These are phyloP conservation scores for Hypothenemus hampei DNA, from an alignment of 1,140 invertebrate species.

Conservation along the genomic window DNA sequence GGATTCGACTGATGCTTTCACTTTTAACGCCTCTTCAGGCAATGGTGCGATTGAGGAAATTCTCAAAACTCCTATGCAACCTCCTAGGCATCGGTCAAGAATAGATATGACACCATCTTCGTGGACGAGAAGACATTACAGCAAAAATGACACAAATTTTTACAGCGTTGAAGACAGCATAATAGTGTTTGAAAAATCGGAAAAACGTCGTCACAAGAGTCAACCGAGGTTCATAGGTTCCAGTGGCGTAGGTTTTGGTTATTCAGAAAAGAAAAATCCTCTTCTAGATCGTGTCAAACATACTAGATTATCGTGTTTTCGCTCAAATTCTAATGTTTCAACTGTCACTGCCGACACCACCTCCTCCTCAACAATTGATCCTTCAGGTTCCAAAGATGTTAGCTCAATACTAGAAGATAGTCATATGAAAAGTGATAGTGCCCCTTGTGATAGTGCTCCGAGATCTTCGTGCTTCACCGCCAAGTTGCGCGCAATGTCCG, in stretches of 20 bases:
- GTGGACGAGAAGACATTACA: conserved; percentile 60
- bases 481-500: conserved; percentile 66
- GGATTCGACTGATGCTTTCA: conserved; percentile 20
- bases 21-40: background rate
- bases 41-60: conserved; percentile 26
- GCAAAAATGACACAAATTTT: conserved; percentile 61
- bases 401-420: conserved; percentile 8
- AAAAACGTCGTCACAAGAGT: conserved; percentile 47
- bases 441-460: conserved; percentile 42
- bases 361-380: conserved; percentile 4
- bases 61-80: conserved; percentile 33
- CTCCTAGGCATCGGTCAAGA: conserved; percentile 46
- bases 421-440: conserved; percentile 13
- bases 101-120: conserved; percentile 64
- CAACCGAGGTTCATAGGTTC: conserved; percentile 40
- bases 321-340: conserved; percentile 43
- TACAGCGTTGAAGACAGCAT: conserved; percentile 60
- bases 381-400: conserved; percentile 13
- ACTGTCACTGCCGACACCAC: conserved; percentile 17
- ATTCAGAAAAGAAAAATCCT: conserved; percentile 61
- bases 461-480: conserved; percentile 58
- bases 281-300: conserved; percentile 66
- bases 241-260: conserved; percentile 27
- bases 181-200: conserved; percentile 53
- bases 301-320: conserved; percentile 63